These are phyloP conservation scores for Halcyon badia DNA, from an alignment of 2,797 vertebrate species.

Conservation along the genomic window DNA sequence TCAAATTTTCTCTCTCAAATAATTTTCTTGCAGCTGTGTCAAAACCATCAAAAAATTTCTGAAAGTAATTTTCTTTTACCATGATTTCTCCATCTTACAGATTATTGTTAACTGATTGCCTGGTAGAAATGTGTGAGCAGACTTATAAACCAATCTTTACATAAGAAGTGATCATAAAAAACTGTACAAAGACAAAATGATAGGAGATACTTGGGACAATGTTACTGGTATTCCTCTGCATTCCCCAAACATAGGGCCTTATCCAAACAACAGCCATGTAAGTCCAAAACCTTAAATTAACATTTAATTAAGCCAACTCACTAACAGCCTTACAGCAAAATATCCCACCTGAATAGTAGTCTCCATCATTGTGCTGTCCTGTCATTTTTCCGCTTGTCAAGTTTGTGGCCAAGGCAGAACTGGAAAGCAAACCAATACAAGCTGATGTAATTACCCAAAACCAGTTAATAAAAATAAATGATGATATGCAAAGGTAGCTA, in stretches of 20 bases:
- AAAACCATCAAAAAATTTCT: background rate
- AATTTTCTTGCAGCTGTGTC: background rate
- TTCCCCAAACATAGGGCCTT: background rate
- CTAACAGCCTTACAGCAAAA: background rate
- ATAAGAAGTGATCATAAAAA: background rate
- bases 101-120: background rate
- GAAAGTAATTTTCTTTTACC: constrained; percentile 16
- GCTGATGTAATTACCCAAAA: background rate
- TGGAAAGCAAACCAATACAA: constrained; percentile 65
- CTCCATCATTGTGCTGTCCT: constrained; percentile 58
- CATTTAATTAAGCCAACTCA: background rate
- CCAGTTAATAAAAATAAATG: background rate
- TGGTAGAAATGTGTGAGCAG: background rate
- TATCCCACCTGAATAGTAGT: constrained; percentile 77
- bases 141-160: background rate
- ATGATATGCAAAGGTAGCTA: background rate
- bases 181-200: background rate
- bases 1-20: background rate
- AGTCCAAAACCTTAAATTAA: background rate
- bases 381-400: constrained; percentile 73
- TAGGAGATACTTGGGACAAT: background rate
- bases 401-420: constrained; percentile 72
- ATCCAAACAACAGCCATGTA: background rate
- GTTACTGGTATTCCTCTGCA: background rate
- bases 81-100: background rate